Base-by-base conservation (phyloP, 2,113 vertebrate genomes). In the Chaetodon auriga region DNA sequence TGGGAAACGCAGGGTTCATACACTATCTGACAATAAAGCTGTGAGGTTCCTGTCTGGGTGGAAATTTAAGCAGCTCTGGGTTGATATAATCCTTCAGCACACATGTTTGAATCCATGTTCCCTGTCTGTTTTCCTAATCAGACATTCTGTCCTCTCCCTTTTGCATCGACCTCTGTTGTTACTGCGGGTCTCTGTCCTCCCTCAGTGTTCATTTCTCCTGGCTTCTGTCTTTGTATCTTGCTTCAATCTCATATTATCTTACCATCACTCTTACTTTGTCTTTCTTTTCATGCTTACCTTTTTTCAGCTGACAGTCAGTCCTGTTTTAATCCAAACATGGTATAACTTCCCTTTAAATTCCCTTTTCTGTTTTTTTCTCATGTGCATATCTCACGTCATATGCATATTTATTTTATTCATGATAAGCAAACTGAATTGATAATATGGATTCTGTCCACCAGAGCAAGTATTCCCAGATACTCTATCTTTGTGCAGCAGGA, bases 41-140 rank as follows among this genome's bases (percentile, higher is more conserved):
- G 48, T n/a, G 68, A 84, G 87, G 84, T 87, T 63, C 53, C 71
- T 9, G 70, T 38, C 8, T 5, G 88, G 88, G 89, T 90, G 80
- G 63, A 68, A 70, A 71, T 41, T 70, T 23, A 80, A 88, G 57
- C 68, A 78, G 68, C 80, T 81, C n/a, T 53, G 45, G 62, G 71
- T 53, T 78, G 66, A 73, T 57, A 38, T 65, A 63, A 72, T 81
- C 63, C 41, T 51, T 70, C 23, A 53, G 23, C 68, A 77, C 58
- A 82, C 72, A 68, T 4, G 66, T 68, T 46, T 62, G 21, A 70
- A 64, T 65, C 80, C 14, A 10, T 62, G 69, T 75, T 77, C 66
- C 13, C 23, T 23, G 23, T 83, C 72, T 11, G 48, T 69, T 79
- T 76, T 57, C 58, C 75, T 87, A 46, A 87, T 91, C 82, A 62